A percentile compares a stretch with the other conserved stretches of the same genome.
Conservation (phyloP, 2,113 vertebrate species). For the Nasalis larvatus region DNA sequence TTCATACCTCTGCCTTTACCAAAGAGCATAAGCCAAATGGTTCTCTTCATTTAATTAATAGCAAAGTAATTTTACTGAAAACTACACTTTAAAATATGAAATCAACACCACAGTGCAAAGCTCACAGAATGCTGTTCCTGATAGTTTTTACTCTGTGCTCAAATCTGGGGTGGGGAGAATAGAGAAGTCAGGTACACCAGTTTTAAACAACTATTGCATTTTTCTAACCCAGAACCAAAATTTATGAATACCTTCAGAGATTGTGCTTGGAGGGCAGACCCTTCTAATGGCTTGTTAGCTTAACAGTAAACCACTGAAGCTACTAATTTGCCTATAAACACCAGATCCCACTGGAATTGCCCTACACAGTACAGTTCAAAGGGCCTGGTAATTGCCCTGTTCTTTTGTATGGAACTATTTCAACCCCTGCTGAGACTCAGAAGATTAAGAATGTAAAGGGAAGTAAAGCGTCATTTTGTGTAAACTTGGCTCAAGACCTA, state of each 20-base stretch:
- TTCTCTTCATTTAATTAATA: background rate
- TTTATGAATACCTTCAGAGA: slow-evolving; percentile 51
- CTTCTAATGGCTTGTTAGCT: slow-evolving; percentile 74
- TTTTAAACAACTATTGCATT: background rate
- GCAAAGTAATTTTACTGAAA: background rate
- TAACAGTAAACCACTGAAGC: slow-evolving; percentile 61
- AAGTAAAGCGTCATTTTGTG: slow-evolving; percentile 51
- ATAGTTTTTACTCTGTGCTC: background rate
- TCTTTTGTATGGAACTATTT: slow-evolving; percentile 73
- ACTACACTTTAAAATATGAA: background rate
- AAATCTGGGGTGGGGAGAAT: background rate
- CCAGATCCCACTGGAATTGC: slow-evolving; percentile 56
- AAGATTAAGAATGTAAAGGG: slow-evolving; percentile 73
- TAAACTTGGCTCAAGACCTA: slow-evolving; percentile 54
- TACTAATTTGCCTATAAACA: slow-evolving; percentile 78
- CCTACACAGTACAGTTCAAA: slow-evolving; percentile 75
- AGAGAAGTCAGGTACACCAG: background rate
- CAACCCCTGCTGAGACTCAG: slow-evolving; percentile 79
- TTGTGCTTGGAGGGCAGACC: slow-evolving; percentile 50
- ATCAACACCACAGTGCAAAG: background rate
- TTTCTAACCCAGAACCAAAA: slow-evolving; percentile 30
- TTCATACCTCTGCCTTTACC: background rate
- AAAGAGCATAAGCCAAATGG: background rate
- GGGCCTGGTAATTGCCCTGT: slow-evolving; percentile 76
- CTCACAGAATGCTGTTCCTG: background rate